These are phyloP conservation scores for Drosophila maculinotata DNA, from an alignment of 2,888 invertebrate species.

Conservation along the genomic window DNA sequence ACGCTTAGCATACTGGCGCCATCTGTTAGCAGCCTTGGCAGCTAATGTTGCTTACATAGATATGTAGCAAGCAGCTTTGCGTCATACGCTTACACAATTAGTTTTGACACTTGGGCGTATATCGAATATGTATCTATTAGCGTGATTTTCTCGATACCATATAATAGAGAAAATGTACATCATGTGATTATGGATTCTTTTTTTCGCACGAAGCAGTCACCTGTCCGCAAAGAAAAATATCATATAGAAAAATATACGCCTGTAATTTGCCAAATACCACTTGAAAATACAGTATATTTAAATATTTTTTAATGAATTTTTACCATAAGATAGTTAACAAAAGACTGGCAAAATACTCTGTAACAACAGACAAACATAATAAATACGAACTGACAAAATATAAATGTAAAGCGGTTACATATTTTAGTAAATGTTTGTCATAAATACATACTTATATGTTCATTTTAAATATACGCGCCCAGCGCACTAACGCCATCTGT, in stretches of 20 bases:
- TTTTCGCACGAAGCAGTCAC: constrained; percentile 82
- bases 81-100: not conserved
- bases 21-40: not conserved
- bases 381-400: too few relatives aligned
- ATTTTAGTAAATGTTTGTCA: not conserved
- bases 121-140: constrained; percentile 52
- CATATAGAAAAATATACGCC: too few relatives aligned
- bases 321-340: too few relatives aligned
- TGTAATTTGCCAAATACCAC: constrained; percentile 65
- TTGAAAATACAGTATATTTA: too few relatives aligned
- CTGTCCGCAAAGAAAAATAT: constrained; percentile 82
- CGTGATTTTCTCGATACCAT: constrained; percentile 60
- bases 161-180: constrained; percentile 78
- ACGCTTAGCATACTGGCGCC: constrained; percentile 29
- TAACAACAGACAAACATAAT: too few relatives aligned
- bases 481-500: constrained; percentile 31
- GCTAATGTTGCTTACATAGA: too few relatives aligned
- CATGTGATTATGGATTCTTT: constrained; percentile 77
- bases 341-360: too few relatives aligned
- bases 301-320: too few relatives aligned
- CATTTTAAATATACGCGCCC: constrained; percentile 15
- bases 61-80: constrained; percentile 20
- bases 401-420: too few relatives aligned
- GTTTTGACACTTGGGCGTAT: constrained; percentile 5
- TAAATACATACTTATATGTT: not conserved